A percentile compares a stretch with the other conserved stretches of the same genome.
Evolutionary conservation across 2,888 invertebrate genomes (phyloP).

Genomic region (Callimorpha dominula): DNA sequence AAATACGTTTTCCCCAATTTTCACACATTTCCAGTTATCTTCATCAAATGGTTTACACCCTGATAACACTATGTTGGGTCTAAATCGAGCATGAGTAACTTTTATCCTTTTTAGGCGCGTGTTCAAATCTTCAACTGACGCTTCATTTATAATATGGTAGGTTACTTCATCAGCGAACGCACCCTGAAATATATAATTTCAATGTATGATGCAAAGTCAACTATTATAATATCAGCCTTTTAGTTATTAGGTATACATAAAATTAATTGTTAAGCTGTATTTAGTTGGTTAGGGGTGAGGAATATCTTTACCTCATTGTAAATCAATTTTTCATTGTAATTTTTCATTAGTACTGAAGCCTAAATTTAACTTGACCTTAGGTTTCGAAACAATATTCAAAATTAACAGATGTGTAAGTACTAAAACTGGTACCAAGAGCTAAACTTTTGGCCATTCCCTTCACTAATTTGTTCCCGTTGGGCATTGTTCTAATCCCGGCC

Average conservation of each 20-base stretch:
- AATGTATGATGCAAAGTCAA: too few relatives aligned
- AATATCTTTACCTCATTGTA: neutral
- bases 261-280: neutral
- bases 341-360: neutral
- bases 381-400: neutral
- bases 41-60: conserved; percentile 88
- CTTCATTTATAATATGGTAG: neutral
- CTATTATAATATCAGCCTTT: too few relatives aligned
- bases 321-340: too few relatives aligned
- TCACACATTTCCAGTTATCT: conserved; percentile 89
- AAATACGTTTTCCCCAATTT: conserved; percentile 70
- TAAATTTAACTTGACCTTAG: neutral
- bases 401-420: neutral
- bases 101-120: neutral
- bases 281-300: neutral
- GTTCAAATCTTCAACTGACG: neutral
- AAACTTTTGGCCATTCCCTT: conserved; percentile 3
- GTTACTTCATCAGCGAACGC: neutral
- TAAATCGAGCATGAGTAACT: conserved; percentile 71
- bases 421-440: neutral
- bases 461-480: conserved; percentile 10
- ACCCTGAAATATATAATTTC: neutral
- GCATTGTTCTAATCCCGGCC: conserved; percentile 17
- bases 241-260: too few relatives aligned
- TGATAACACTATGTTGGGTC: conserved; percentile 90